Conservation (phyloP, 2,797 vertebrate species). For the Sitta carolinensis region DNA sequence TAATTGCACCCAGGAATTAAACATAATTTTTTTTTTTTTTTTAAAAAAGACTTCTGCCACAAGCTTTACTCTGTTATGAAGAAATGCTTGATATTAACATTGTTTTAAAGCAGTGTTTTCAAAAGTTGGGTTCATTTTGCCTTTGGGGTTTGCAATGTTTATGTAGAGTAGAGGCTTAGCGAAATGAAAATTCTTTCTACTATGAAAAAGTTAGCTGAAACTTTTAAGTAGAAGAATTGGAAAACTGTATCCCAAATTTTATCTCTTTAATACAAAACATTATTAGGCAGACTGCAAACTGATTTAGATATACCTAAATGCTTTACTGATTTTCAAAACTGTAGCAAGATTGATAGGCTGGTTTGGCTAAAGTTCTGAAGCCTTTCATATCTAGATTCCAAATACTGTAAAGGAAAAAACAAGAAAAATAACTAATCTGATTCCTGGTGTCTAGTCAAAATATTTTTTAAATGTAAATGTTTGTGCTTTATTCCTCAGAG, state of each 20-base stretch:
- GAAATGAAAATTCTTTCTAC: background rate
- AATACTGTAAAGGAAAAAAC: background rate
- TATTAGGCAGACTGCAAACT: background rate
- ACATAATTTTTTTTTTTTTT: too few relatives aligned
- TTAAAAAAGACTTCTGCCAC: background rate
- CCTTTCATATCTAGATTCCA: background rate
- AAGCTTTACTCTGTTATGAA: background rate
- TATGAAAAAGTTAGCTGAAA: background rate
- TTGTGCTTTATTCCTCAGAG: conserved; percentile 76
- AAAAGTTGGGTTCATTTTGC: background rate
- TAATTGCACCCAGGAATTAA: background rate
- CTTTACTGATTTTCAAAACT: background rate
- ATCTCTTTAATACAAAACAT: background rate
- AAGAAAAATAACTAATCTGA: background rate
- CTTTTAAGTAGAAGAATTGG: background rate
- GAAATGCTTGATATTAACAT: background rate
- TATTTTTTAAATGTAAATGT: background rate
- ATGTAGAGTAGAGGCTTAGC: background rate
- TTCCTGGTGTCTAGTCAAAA: background rate
- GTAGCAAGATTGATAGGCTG: background rate
- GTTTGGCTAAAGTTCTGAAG: background rate
- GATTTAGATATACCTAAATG: background rate
- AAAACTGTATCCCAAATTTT: background rate
- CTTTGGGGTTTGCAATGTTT: background rate
- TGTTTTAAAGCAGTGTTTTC: background rate